These are phyloP conservation scores for Astyanax mexicanus DNA, from an alignment of 2,797 vertebrate species.

Conservation along the genomic window DNA sequence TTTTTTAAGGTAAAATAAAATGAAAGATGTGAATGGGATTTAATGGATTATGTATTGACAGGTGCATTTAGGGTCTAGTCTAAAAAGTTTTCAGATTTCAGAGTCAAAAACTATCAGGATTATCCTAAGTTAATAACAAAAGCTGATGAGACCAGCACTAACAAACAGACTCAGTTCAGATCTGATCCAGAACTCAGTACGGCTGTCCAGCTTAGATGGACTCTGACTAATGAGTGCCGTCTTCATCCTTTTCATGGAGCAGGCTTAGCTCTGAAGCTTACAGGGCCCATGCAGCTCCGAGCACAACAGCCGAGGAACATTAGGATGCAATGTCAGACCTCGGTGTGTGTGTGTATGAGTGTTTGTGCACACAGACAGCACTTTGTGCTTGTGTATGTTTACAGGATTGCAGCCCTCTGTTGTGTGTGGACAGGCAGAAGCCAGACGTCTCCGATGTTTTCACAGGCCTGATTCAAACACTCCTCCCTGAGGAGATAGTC, in stretches of 20 bases:
- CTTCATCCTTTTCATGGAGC: slow-evolving; percentile 26
- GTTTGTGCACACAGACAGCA: neutral
- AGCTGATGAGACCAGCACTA: neutral
- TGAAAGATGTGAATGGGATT: too few species aligned
- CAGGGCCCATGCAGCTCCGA: slow-evolving; percentile 43
- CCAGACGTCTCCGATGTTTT: slow-evolving; percentile 33
- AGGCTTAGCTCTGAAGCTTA: slow-evolving; percentile 40
- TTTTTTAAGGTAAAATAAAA: too few species aligned
- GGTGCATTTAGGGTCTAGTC: neutral
- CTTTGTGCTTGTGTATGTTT: slow-evolving; percentile 19
- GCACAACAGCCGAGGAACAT: slow-evolving; percentile 39
- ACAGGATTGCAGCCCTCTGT: slow-evolving; percentile 1
- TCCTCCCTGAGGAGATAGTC: slow-evolving; percentile 31
- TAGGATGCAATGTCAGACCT: slow-evolving; percentile 22
- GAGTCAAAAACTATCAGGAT: neutral
- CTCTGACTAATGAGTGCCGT: slow-evolving; percentile 42
- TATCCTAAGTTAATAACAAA: neutral
- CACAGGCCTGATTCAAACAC: slow-evolving; percentile 36
- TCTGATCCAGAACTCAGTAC: neutral
- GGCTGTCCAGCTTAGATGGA: slow-evolving; percentile 18
- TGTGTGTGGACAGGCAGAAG: slow-evolving; percentile 22
- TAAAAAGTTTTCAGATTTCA: neutral
- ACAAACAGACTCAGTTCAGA: neutral
- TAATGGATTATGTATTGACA: neutral
- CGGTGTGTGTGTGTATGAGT: slow-evolving; percentile 14